Evolutionary conservation across 2,113 vertebrate genomes (phyloP).

Genomic region (Pipra filicauda): DNA sequence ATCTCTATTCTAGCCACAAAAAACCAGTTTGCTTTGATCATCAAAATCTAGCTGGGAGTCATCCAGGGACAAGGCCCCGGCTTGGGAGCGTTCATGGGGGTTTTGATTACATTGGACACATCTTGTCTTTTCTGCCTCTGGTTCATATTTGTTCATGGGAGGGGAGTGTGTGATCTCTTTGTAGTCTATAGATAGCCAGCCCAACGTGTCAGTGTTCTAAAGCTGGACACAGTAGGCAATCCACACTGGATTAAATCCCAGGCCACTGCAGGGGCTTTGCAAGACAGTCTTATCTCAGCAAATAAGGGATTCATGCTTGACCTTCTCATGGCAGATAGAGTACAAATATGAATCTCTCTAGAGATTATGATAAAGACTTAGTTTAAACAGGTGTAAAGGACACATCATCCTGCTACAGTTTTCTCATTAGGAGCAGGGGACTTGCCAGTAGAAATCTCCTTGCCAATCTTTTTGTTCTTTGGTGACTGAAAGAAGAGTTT

Average conservation of each 20-base stretch:
- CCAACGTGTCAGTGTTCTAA: not conserved
- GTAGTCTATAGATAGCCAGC: not conserved
- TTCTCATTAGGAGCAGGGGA: not conserved
- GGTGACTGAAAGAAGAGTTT: not conserved
- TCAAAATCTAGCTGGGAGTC: not conserved
- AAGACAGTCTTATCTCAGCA: not conserved
- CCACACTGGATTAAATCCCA: not conserved
- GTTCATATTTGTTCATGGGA: not conserved
- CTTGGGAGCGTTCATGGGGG: not conserved
- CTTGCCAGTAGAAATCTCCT: not conserved
- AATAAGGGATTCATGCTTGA: not conserved
- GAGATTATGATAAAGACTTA: not conserved
- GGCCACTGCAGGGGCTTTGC: not conserved
- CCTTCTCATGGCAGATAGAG: not conserved
- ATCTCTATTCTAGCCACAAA: not conserved
- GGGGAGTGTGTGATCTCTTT: not conserved
- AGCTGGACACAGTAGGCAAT: not conserved
- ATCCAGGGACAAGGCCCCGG: fast-evolving
- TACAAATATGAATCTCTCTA: not conserved
- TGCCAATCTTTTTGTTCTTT: not conserved
- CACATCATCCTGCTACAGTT: not conserved
- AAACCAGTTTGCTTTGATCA: not conserved
- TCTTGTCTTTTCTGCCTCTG: not conserved
- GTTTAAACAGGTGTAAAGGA: not conserved
- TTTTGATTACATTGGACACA: not conserved